Evolutionary conservation across 2,113 vertebrate species (phyloP).

Genomic region (Oenanthe melanoleuca): DNA sequence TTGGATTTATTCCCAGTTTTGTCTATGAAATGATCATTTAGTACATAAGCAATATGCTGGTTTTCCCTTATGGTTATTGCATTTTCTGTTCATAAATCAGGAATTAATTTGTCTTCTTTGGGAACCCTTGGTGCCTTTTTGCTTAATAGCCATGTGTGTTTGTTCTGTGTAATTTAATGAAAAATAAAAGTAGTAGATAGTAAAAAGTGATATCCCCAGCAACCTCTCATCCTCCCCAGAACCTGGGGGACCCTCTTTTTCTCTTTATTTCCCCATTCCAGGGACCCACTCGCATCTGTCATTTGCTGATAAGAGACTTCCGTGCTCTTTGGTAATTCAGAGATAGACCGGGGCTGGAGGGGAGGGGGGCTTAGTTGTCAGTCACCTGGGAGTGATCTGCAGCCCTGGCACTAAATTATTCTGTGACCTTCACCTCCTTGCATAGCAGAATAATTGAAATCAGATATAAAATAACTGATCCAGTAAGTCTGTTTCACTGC

Average conservation of each 20-base stretch:
- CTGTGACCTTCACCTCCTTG: conserved; percentile 51
- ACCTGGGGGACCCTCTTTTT: neutral
- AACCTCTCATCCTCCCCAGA: neutral
- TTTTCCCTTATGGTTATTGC: conserved; percentile 44
- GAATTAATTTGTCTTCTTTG: conserved; percentile 64
- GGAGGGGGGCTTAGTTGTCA: conserved; percentile 2
- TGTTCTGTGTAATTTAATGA: conserved; percentile 31
- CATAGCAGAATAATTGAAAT: conserved; percentile 34
- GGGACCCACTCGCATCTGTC: conserved; percentile 26
- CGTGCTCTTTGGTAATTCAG: conserved; percentile 2
- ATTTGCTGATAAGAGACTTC: conserved; percentile 56
- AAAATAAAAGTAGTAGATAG: conserved; percentile 26
- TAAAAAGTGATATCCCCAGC: neutral
- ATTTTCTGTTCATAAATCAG: conserved; percentile 59
- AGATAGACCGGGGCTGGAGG: neutral
- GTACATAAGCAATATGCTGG: conserved; percentile 58
- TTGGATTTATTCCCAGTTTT: conserved; percentile 60
- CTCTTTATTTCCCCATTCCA: neutral
- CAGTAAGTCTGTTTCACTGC: neutral
- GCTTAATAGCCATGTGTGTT: conserved; percentile 47
- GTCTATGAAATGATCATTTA: conserved; percentile 57
- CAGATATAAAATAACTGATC: conserved; percentile 13
- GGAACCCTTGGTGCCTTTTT: conserved; percentile 30
- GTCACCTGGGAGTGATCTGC: conserved; percentile 31
- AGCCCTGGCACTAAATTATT: conserved; percentile 27